Base-by-base conservation (phyloP, 2,113 vertebrate species). In the Crocuta crocuta region DNA sequence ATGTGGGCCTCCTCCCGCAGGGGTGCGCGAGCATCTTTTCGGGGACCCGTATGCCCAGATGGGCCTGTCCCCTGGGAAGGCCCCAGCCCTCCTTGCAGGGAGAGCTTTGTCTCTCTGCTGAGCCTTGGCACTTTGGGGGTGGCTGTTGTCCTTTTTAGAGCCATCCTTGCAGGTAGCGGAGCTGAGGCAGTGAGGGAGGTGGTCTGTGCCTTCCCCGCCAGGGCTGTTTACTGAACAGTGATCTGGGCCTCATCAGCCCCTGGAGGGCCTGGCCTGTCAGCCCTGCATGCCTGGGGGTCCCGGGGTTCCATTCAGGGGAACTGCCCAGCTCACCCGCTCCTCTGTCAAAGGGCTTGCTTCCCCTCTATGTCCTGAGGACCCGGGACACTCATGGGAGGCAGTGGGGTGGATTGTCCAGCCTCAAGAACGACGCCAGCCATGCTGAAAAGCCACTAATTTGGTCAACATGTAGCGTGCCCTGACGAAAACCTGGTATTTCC, bases 401-500 rank as follows among this genome's bases (percentile, higher is more conserved):
- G 7, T 10, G 68, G 71, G 53, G 58, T 92, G 68, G 66, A 73
- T 39, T 80, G 70, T 33, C 39, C 82, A 11, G 63, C 43, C 33
- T 66, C 17, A 12, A 21, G 83, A 76, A 81, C 23, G 58, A 63
- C 50, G 66, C 12, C 82, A 68, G 70, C 50, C 9, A 8, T 31
- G 74, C 83, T 78, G 12, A n/a, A 89, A 26, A 66, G 71, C 76
- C 39, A 45, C 95, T 82, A 2, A 55, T 85, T 23, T 80, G 73
- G 48, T 90, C 90, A 35, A 0, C 19, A 4, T 65, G 55, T 43
- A 48, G 26, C 6, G 2, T 13, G 16, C 12, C 33, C 48, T 28
- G 68, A 50, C 35, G 89, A 58, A 91, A 81, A 48, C 61, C 68
- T 53, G 45, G 86, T 33, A 9, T 89, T 93, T 88, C 61, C 86